Conservation (phyloP, 2,797 vertebrate genomes). For the Gallinago stenura region DNA sequence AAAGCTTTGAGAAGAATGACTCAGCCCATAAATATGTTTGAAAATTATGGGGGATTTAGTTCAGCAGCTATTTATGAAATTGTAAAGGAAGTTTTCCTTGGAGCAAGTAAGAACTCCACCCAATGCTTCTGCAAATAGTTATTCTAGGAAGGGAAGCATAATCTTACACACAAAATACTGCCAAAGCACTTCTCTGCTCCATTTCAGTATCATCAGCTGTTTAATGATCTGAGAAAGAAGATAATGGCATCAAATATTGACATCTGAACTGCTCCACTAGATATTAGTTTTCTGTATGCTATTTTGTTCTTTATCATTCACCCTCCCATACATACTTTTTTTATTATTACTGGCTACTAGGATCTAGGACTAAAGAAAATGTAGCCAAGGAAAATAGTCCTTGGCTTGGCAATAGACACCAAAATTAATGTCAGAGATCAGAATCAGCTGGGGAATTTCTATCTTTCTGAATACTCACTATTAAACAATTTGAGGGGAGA, state of each 20-base stretch:
- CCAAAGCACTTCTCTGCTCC: constrained; percentile 37
- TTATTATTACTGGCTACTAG: constrained; percentile 27
- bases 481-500: not conserved
- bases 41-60: not conserved
- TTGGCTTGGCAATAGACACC: not conserved
- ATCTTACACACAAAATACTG: constrained; percentile 37
- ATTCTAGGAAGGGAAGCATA: constrained; percentile 18
- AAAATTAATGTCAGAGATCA: not conserved
- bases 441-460: not conserved
- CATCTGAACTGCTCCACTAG: constrained; percentile 53
- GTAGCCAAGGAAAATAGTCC: not conserved
- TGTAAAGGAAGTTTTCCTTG: constrained; percentile 11
- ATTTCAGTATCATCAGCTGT: constrained; percentile 60
- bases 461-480: not conserved
- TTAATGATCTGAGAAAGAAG: constrained; percentile 60
- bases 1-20: not conserved
- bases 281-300: constrained; percentile 55
- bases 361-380: not conserved
- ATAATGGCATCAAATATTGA: constrained; percentile 66
- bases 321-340: not conserved
- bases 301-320: constrained; percentile 30
- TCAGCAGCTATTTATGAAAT: constrained; percentile 18
- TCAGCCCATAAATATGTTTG: not conserved
- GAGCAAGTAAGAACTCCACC: not conserved
- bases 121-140: constrained; percentile 14